Percentiles rank a stretch among this genome's conserved stretches.
phyloP scores from a whole-genome alignment of 2,113 vertebrate species.

The Numenius arquata region DNA sequence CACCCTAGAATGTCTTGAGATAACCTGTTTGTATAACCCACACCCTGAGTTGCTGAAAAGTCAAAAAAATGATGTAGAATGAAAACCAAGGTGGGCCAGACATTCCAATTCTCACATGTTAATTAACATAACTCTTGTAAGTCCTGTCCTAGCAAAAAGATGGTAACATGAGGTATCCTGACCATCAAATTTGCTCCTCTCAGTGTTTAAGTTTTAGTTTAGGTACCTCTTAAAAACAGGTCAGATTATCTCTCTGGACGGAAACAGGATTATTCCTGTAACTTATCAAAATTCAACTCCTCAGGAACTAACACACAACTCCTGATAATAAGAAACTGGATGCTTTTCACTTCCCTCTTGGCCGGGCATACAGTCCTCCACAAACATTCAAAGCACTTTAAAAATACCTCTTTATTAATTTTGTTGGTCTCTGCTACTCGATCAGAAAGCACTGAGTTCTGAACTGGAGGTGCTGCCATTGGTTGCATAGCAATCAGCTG shows the following conservation, averaged over 20 bases:
- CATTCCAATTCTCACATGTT: not conserved
- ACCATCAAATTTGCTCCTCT: not conserved
- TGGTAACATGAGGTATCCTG: not conserved
- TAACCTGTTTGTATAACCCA: not conserved
- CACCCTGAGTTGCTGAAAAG: not conserved
- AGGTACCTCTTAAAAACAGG: not conserved
- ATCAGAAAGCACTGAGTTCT: slow-evolving; percentile 74
- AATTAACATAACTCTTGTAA: not conserved
- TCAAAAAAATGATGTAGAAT: not conserved
- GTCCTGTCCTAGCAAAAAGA: not conserved
- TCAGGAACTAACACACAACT: not conserved
- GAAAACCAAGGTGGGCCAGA: not conserved
- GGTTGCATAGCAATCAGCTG: slow-evolving; percentile 98
- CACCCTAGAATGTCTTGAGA: not conserved
- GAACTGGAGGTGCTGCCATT: slow-evolving; percentile 83
- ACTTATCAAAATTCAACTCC: not conserved
- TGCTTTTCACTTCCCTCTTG: not conserved
- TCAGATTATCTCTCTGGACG: not conserved
- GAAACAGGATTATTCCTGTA: not conserved
- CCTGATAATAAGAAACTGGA: not conserved
- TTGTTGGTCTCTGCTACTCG: slow-evolving; percentile 84
- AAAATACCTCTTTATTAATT: slow-evolving; percentile 90
- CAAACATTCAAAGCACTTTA: not conserved
- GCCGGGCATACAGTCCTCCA: not conserved
- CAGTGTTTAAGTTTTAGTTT: not conserved